Evolutionary conservation across 1,140 invertebrate genomes (phyloP), one percentile per base, ranked within the genome.

Genomic region (Chymomyza costata): DNA sequence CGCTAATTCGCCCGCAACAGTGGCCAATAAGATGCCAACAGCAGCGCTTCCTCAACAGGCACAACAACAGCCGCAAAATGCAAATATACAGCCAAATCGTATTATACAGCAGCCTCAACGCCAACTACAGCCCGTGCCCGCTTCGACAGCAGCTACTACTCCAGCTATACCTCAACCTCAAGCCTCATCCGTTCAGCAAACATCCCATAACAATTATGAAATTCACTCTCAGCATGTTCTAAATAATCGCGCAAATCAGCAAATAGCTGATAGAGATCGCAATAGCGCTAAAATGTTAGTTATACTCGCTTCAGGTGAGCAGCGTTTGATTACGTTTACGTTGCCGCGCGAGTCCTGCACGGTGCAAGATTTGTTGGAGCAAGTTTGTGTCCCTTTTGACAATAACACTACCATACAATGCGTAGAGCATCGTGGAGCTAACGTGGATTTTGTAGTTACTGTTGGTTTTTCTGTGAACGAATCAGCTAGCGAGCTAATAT

Each of bases 261-360:
- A 58, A 2, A 83, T 85, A 15, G 70, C 78, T 2, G 82, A 84
- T 35, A 64, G 74, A 1, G 83, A 85, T 52, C 88, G 88, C 1
- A 89, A 90, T 65, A 90, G 88, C 18, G 92, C 91, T 1, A 91
- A 92, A 81, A 93, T 93, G 92, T 86, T 93, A 58, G 91, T 93
- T 11, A 88, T 93, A 32, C 85, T 93, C 44, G 88, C 89, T 56
- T 91, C 89, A 47, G 91, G 92, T 6, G 92, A 93, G 85, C 92
- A 93, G 66, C 89, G 92, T 81, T 86, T 93, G 28, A 93, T 93
- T 32, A 93, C 92, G 1, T 93, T 93, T 66, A 92, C 92, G 25
- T 86, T 93, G 63, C 92, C 92, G 3, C 90, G 91, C 61, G 92
- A 93, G 73, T 92, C 91, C 53, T 93, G 92, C 80, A 93, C 92